phyloP scores from a whole-genome alignment of 2,113 vertebrate genomes.

The Tragelaphus scriptus region DNA sequence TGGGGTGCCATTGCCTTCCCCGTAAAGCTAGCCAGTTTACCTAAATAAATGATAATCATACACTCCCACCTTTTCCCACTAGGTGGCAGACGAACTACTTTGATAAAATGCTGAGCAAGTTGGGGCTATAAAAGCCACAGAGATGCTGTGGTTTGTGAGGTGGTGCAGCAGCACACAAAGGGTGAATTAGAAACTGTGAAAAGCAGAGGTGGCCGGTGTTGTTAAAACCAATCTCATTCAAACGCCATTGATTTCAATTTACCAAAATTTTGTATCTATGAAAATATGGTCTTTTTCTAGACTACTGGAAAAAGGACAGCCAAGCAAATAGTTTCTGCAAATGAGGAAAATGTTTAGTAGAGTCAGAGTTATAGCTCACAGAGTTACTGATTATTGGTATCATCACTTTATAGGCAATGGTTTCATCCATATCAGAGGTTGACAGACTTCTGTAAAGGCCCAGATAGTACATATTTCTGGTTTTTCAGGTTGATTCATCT shows the following conservation, averaged over 20 bases:
- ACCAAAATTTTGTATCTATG: background rate
- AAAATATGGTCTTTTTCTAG: background rate
- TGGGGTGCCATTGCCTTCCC: too few species aligned
- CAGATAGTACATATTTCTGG: background rate
- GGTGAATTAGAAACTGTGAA: background rate
- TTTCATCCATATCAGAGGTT: background rate
- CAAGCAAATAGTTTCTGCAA: slow-evolving; percentile 14
- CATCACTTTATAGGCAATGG: background rate
- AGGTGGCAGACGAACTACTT: slow-evolving; percentile 49
- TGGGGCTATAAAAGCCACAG: background rate
- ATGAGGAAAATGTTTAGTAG: background rate
- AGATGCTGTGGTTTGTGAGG: background rate
- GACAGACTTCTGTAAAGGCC: background rate
- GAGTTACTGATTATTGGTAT: background rate
- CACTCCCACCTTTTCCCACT: background rate
- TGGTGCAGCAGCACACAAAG: background rate
- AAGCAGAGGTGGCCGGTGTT: background rate
- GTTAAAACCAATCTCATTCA: background rate
- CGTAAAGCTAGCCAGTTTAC: background rate
- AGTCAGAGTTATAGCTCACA: background rate
- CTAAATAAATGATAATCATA: background rate
- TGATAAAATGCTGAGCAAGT: background rate
- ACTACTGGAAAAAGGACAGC: background rate
- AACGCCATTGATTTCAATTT: background rate
- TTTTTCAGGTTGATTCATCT: background rate